Base-by-base conservation (phyloP, 64 coral and sea anemone genomes). In the Hydrozoanthus tunicans region DNA sequence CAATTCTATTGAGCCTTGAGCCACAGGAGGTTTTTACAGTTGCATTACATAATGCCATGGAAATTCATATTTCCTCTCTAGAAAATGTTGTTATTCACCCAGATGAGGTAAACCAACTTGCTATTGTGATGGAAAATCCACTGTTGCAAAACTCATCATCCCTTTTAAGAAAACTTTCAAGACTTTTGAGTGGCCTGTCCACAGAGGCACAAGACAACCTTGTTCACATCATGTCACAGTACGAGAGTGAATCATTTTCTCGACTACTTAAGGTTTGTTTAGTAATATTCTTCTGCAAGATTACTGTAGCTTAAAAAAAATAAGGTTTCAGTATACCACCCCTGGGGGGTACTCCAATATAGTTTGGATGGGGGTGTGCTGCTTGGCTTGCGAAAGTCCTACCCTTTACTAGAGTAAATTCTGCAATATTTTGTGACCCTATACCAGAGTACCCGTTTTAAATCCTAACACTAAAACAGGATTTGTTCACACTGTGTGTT, bases 61-160 rank as follows among this genome's bases (percentile, higher is more conserved):
- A 99, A 59, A 99, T 99, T 77, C 97, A 96, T 79, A 84, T 99
- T 23, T 85, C 91, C 1, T 90, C 94, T 26, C 65, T 99, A 7
- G 83, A 91, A 23, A 92, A 93, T 23, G 15, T 79, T 15, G 59
- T 82, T 66, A 77, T 93, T 51, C 89, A 91, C 32, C 84, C 77
- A 15, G 82, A 91, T 64, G 94, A 96, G 53, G 85, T 99, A 53
- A 83, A 91, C 10, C 97, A 99, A 68, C 71, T 99, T 59, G 79
- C 92, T 6, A 90, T 99, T 81, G 23, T 99, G 9, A 58, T 96
- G 62, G 97, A 99, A 73, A 99, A 99, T 65, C 97, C 97, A 24
- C 81, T 99, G 65, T 53, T 99, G 5, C 80, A 73, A 70, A 67
- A 92, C 53, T 93, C 83, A 56, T 85, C 93, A 57, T 79, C 90